phyloP scores from a whole-genome alignment of 2,888 invertebrate genomes.

The Xanthorhoe designata region DNA sequence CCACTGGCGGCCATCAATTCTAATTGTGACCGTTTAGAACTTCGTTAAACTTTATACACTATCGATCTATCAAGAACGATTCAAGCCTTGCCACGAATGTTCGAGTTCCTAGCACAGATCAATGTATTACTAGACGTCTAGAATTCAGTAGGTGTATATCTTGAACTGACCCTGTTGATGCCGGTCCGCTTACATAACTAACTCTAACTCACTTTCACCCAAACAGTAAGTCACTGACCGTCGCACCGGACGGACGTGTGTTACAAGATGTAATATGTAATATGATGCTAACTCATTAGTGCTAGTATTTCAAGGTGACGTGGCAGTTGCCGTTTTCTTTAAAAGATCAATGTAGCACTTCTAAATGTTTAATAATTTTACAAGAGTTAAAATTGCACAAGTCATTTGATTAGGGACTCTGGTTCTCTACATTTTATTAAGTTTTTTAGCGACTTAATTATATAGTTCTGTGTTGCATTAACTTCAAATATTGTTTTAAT shows the following conservation, averaged over 20 bases:
- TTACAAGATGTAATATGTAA: slow-evolving; percentile 2
- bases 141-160: neutral
- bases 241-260: slow-evolving; percentile 16
- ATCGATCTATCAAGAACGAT: too few relatives aligned
- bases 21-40: too few relatives aligned
- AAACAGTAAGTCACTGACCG: slow-evolving; percentile 64
- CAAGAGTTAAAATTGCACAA: neutral
- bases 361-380: neutral
- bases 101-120: too few relatives aligned
- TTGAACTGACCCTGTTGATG: slow-evolving; percentile 38
- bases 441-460: too few relatives aligned
- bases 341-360: slow-evolving; percentile 10
- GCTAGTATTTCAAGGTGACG: slow-evolving; percentile 19
- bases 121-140: neutral
- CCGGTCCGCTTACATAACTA: slow-evolving; percentile 49
- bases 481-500: too few relatives aligned
- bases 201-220: slow-evolving; percentile 61
- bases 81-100: too few relatives aligned
- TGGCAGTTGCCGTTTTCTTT: slow-evolving; percentile 7
- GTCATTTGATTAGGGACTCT: neutral
- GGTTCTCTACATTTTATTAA: neutral
- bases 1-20: too few relatives aligned
- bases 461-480: too few relatives aligned
- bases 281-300: too few relatives aligned
- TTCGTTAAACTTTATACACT: too few relatives aligned